Base-by-base conservation (phyloP, 2,888 invertebrate species). In the Venusia cambrica region DNA sequence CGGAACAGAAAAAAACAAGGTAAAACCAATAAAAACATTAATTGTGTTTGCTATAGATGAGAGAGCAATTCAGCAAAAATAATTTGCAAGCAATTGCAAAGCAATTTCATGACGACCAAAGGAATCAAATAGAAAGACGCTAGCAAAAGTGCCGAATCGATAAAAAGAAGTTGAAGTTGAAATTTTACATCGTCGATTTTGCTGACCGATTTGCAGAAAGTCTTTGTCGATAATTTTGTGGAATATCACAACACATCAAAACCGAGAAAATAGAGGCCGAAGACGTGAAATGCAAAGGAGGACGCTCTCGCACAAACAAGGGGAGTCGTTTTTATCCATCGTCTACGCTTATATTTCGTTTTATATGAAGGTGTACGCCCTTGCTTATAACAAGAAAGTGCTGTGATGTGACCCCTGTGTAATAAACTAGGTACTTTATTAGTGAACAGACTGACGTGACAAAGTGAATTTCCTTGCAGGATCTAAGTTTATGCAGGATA, bases 221-320 rank as follows among this genome's bases (percentile, higher is more conserved):
- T 63, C 66, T 63, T 60, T 61, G 64, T 71, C 62, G 51, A 65
- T 55, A 65, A 57, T 53, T 63, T 51, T 53, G 59, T 64, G 56
- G 54, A 55, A 49, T 57, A 66, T 60, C 57, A 59, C 63, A 66
- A 61, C 57, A 59, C 63, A 59, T 66, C 66, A 71, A 64, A 67
- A 61, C 45, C 57, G 58, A 48, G 51, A 65, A 51, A 51, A 71
- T 63, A 68, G 73, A 71, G 76, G 58, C 58, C 57, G 65, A 59
- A 66, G 50, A 69, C 78, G 83, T 84, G 85, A 84, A 75, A 87
- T 87, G 83, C 85, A 85, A 83, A 87, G 85, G 72, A 84, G 79
- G 67, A 74, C 77, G 72, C 73, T 74, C 76, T 76, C 81, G 64
- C 77, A 79, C 61, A 77, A 73, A 52, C 87, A 87, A 87, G 85